phyloP scores from a whole-genome alignment of 2,113 vertebrate genomes.

The Pyrgilauda ruficollis region DNA sequence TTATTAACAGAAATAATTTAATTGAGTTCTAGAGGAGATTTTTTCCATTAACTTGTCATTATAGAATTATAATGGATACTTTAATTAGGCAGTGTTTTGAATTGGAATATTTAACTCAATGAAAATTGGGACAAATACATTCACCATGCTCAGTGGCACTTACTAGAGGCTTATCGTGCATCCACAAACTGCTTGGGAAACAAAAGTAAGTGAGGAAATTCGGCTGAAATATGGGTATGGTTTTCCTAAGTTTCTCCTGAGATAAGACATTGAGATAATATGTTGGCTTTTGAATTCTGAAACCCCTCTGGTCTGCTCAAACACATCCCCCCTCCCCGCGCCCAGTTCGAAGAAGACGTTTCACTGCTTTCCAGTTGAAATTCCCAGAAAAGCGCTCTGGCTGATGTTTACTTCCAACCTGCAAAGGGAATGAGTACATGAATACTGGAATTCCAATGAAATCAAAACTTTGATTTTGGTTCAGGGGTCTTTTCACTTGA shows the following conservation, averaged over 20 bases:
- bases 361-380: not conserved
- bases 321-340: rapidly evolving
- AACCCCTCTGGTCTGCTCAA: not conserved
- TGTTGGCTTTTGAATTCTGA: not conserved
- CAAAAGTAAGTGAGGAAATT: not conserved
- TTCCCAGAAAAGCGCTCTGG: not conserved
- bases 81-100: conserved; percentile 51
- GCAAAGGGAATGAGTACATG: rapidly evolving
- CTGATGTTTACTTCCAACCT: not conserved
- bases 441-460: not conserved
- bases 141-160: not conserved
- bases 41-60: conserved; percentile 48
- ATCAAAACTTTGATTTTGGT: not conserved
- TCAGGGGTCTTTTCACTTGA: not conserved
- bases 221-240: not conserved
- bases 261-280: not conserved
- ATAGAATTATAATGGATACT: conserved; percentile 41
- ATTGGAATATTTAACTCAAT: conserved; percentile 36
- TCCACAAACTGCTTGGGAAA: not conserved
- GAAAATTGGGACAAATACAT: conserved; percentile 23
- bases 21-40: not conserved
- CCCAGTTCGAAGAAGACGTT: not conserved
- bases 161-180: not conserved
- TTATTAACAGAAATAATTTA: conserved; percentile 41
- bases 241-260: not conserved